Conservation (phyloP, 2,888 invertebrate genomes). For the Machimus rusticus region DNA sequence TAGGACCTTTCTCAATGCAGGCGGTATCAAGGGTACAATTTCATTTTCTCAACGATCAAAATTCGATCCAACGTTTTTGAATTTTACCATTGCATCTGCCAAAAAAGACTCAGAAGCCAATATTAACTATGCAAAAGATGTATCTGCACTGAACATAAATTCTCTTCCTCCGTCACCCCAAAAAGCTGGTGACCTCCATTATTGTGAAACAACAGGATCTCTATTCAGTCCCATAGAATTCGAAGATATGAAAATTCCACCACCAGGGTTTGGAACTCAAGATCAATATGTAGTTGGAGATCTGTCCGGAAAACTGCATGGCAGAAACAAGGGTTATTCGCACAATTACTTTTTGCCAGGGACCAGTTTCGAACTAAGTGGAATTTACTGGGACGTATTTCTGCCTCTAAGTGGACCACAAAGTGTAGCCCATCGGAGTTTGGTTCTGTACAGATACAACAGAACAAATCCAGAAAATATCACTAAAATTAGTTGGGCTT, state of each 20-base stretch:
- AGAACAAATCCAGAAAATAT: constrained; percentile 56
- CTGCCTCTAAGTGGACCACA: constrained; percentile 81
- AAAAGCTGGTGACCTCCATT: constrained; percentile 62
- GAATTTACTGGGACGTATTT: constrained; percentile 83
- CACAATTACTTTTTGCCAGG: constrained; percentile 74
- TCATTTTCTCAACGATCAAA: constrained; percentile 80
- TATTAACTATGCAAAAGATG: constrained; percentile 76
- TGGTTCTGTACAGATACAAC: constrained; percentile 63
- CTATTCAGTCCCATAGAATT: constrained; percentile 79
- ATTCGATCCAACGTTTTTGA: constrained; percentile 83
- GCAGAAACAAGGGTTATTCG: constrained; percentile 73
- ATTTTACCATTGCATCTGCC: constrained; percentile 73
- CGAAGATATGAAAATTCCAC: constrained; percentile 68
- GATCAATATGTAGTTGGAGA: constrained; percentile 93
- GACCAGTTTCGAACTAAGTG: constrained; percentile 75
- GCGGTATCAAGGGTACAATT: constrained; percentile 82
- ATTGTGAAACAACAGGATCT: constrained; percentile 75
- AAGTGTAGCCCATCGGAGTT: constrained; percentile 81
- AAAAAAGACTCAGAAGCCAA: constrained; percentile 73
- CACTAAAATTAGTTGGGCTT: constrained; percentile 61
- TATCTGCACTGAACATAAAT: constrained; percentile 75
- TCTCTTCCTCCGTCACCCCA: constrained; percentile 73
- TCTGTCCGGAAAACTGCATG: constrained; percentile 83
- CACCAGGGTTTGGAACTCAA: constrained; percentile 81
- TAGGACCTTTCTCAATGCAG: constrained; percentile 76